Evolutionary conservation across 2,113 vertebrate species (phyloP), one percentile per base, ranked within the genome.

Genomic region (Chelonoidis abingdonii): DNA sequence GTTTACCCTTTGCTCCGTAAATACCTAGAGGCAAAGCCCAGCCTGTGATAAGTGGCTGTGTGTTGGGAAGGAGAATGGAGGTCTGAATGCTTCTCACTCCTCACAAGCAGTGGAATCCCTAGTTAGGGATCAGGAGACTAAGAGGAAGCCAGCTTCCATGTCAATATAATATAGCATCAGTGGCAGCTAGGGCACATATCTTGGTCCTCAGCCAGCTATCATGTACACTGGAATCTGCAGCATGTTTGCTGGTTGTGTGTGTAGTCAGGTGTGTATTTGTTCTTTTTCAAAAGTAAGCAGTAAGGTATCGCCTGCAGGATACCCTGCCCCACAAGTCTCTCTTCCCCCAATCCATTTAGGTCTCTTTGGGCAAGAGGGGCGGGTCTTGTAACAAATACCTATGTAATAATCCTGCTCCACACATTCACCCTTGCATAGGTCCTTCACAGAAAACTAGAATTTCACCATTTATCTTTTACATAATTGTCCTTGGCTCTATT

Each of bases 201-300:
- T 49, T 56, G 24, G 31, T 49, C 49, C 72, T 83, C 56, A 49
- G 49, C 31, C 31, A 88, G 29, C 24, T 38, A 76, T 22, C 31
- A 38, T 9, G 0, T 29, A 69, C 29, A 14, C 41, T 76, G 72
- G 22, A 0, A 0, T 24, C 24, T 8, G 1, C 19, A 54, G 69
- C 38, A 56, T 31, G 38, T 76, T 5, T 11, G 3, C 3, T 75
- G 27, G n/a, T 84, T 49, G 35, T 84, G 6, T 10, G 38, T 10
- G 47, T 69, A 88, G 17, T 49, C 12, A 1, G 29, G 6, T 31
- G 47, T 38, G 29, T n/a, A 65, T 38, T 54, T 65, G 69, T 11
- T 47, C 47, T 65, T 79, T 79, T 49, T 49, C 72, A 78, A 50
- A 16, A 86, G 13, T 35, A 78, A 92, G 31, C 31, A 65, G 19